Base-by-base conservation (phyloP, 2,888 invertebrate species). In the Netelia inedita region DNA sequence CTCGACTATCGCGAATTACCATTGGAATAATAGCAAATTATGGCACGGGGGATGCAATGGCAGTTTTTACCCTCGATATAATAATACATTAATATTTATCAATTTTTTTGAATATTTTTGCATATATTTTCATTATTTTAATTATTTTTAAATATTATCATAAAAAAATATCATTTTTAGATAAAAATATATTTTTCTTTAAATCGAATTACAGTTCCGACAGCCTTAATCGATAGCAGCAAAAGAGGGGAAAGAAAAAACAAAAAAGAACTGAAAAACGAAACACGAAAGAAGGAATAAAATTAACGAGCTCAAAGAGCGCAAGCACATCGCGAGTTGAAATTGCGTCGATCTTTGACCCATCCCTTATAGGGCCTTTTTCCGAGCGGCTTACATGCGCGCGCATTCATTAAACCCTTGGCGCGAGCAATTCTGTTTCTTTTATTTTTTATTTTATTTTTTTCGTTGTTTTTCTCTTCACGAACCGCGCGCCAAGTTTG, bases 321-420 rank as follows among this genome's bases (percentile, higher is more conserved):
- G 14, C 16, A 53, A 65, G 28, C 53, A 69, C 71, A 50, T 28
- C 28, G 71, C 14, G 50, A 73, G 43, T 66, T 14, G 46, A 65
- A 76, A 82, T 59, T 35, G 50, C 75, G 19, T 23, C 55, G 71
- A 76, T 76, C 35, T 75, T 65, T 69, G 55, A 75, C 16, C 75
- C 28, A 71, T 46, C 75, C 76, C 65, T 71, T 71, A 50, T 53
- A 50, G 21, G 65, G 59, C 66, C 5, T 16, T 66, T 28, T 66
- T 72, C 65, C n/a, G 43, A 72, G 57, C 28, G n/a, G 5, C 41
- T 14, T 21, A 19, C 53, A 43, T 53, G 43, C 35, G n/a, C 16
- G 9, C 63, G 41, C 28, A 66, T 21, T n/a, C 28, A 53, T 53
- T 53, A 14, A 14, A 6, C 53, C 35, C 9, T 19, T 46, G 35